phyloP scores from a whole-genome alignment of 2,113 vertebrate species.

The Melanerpes formicivorus region DNA sequence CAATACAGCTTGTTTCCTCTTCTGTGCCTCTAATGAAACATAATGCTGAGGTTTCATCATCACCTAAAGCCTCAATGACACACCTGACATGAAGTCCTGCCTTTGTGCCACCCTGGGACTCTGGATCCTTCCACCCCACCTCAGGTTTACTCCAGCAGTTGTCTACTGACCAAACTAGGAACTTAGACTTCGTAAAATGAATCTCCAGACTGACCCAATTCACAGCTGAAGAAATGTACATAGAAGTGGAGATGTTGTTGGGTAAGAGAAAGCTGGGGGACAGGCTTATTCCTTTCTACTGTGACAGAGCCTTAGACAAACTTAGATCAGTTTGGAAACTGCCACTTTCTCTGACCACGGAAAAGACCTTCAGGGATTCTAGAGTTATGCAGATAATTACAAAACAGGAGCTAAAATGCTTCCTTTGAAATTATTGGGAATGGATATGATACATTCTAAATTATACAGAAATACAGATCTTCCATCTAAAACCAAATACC shows the following conservation, averaged over 20 bases:
- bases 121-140: neutral
- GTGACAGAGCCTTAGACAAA: neutral
- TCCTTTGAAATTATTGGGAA: neutral
- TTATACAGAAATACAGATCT: neutral
- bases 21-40: neutral
- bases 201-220: neutral
- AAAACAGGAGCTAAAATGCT: neutral
- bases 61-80: neutral
- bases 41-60: fast-evolving
- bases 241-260: neutral
- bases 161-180: neutral
- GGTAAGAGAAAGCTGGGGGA: neutral
- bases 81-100: neutral
- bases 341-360: neutral
- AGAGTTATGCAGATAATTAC: neutral
- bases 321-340: neutral
- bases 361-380: neutral
- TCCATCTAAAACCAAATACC: neutral
- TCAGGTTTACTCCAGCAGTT: neutral
- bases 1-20: fast-evolving
- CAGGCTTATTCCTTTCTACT: neutral
- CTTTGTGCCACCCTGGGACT: fast-evolving
- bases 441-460: neutral
- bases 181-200: neutral
- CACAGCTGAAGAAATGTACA: neutral